phyloP scores from a whole-genome alignment of 2,113 vertebrate species.

The Butorides virescens region DNA sequence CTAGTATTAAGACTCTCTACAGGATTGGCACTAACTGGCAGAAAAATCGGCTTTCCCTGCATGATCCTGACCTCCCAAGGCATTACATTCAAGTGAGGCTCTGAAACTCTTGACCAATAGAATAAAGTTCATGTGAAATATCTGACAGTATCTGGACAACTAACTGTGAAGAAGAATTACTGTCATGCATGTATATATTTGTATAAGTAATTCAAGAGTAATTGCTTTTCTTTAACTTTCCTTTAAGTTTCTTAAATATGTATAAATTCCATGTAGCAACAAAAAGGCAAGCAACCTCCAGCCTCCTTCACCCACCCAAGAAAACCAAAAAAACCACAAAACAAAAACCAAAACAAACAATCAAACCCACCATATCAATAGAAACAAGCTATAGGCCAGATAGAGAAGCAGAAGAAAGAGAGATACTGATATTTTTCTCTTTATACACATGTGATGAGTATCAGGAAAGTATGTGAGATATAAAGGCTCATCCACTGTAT shows the following conservation, averaged over 20 bases:
- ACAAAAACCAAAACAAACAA: not conserved
- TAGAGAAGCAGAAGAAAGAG: not conserved
- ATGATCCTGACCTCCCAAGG: slow-evolving; percentile 41
- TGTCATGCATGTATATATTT: not conserved
- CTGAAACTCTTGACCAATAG: slow-evolving; percentile 27
- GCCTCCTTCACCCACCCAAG: not conserved
- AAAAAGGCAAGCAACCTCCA: not conserved
- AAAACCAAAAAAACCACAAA: not conserved
- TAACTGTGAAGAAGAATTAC: not conserved
- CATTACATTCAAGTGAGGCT: not conserved
- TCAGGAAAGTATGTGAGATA: not conserved
- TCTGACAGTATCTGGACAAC: not conserved
- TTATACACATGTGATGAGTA: not conserved
- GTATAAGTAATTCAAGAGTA: not conserved
- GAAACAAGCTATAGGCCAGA: not conserved
- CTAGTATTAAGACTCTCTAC: slow-evolving; percentile 16
- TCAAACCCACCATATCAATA: not conserved
- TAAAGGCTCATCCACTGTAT: not conserved
- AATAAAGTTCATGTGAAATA: slow-evolving; percentile 22
- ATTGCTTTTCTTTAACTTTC: not conserved
- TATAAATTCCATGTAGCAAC: not conserved
- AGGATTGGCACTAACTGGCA: slow-evolving; percentile 16
- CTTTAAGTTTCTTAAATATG: not conserved
- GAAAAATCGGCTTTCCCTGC: slow-evolving; percentile 49
- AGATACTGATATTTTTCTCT: not conserved